Evolutionary conservation across 1,140 invertebrate species (phyloP), one percentile per base, ranked within the genome.

Genomic region (Mizuhopecten yessoensis): DNA sequence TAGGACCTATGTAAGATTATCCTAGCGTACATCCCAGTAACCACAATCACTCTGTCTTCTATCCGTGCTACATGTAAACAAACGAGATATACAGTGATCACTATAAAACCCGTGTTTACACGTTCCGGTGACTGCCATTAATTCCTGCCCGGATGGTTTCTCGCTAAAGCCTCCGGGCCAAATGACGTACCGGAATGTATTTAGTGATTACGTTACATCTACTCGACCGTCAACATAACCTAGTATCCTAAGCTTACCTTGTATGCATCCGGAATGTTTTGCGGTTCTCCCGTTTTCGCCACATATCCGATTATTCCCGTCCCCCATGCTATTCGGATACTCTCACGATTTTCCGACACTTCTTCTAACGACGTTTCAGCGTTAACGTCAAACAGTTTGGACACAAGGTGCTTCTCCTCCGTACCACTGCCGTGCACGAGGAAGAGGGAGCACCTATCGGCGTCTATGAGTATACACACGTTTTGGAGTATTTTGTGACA

Each of bases 401-500:
- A 99, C 42, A 99, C 98, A 88, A 99, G 97, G 96, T 97, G 98
- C 95, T 93, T 93, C 88, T 95, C 94, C 34, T 93, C 92, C 33
- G 95, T 94, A 34, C 94, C 94, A 86, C 95, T 94, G 20, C 97
- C 98, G 95, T 99, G 98, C 0, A 99, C 99, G 86, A 99, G 97
- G 97, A 99, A 99, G 94, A 99, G 96, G 0, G 99, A 99, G 75
- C 98, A 99, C 34, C 99, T 97, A 97, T 99, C 99, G 0, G 99
- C 99, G 95, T 99, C 98, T 88, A 99, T 97, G 10, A 99, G 97
- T 88, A 99, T 98, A 93, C 98, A 98, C 33, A 99, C 98, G 95
- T 99, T 99, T 96, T 99, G 99, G 34, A 99, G 97, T 95, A 99
- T 99, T 97, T 99, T 99, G 97, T 99, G 98, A 96, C 99, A 99